phyloP scores from a whole-genome alignment of 2,797 vertebrate genomes.

The Threskiornis aethiopicus region DNA sequence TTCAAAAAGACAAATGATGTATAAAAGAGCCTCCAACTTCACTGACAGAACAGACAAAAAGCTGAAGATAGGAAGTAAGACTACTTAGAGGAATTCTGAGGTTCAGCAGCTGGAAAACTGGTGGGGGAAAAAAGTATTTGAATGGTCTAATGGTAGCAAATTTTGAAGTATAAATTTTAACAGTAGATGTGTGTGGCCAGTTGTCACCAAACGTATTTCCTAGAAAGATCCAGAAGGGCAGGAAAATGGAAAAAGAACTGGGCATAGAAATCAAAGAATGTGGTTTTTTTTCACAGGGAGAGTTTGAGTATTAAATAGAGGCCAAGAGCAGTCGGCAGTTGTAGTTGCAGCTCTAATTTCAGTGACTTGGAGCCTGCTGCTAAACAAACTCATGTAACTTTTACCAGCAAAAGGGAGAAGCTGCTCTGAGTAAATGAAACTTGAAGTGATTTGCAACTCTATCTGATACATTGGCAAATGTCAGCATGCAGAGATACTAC shows the following conservation, averaged over 20 bases:
- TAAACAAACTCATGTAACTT: background rate
- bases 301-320: background rate
- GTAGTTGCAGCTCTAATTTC: constrained; percentile 48
- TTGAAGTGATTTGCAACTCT: background rate
- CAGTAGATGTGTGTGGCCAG: background rate
- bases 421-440: constrained; percentile 9
- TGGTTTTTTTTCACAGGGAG: background rate
- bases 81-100: background rate
- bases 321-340: background rate
- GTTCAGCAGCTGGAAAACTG: background rate
- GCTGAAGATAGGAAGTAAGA: background rate
- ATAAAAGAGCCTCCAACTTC: background rate
- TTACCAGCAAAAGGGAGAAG: background rate
- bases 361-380: background rate
- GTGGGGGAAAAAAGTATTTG: background rate
- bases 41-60: background rate
- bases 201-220: background rate
- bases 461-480: background rate
- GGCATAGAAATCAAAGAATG: background rate
- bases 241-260: constrained; percentile 22
- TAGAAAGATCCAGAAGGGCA: background rate
- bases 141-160: background rate
- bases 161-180: background rate
- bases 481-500: background rate
- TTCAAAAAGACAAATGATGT: background rate